Evolutionary conservation across 2,888 invertebrate species (phyloP).

Genomic region (Diplolepis rosae): DNA sequence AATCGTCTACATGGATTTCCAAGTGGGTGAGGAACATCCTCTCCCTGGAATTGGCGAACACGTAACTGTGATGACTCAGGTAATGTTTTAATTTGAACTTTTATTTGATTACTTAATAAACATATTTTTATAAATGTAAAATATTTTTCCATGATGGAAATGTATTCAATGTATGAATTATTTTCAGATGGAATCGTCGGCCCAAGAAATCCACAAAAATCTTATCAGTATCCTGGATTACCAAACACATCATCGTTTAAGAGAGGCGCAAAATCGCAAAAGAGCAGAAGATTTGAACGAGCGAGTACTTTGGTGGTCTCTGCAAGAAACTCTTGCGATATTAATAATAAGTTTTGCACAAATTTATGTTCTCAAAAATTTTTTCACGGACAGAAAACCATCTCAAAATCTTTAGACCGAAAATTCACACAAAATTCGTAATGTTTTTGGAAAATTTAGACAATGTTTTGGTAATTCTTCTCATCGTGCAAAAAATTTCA

Average conservation of each 20-base stretch:
- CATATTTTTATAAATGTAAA: too few species aligned
- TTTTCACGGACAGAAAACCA: slow-evolving; percentile 80
- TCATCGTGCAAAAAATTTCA: not conserved
- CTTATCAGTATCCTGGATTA: slow-evolving; percentile 92
- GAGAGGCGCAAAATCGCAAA: slow-evolving; percentile 96
- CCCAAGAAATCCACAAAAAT: slow-evolving; percentile 92
- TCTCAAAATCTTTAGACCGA: slow-evolving; percentile 53
- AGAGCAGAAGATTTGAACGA: slow-evolving; percentile 98
- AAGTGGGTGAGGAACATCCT: slow-evolving; percentile 93
- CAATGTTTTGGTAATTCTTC: slow-evolving; percentile 24
- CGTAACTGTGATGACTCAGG: slow-evolving; percentile 94
- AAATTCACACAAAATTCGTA: slow-evolving; percentile 29
- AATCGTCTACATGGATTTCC: slow-evolving; percentile 97
- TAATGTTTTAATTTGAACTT: slow-evolving; percentile 66
- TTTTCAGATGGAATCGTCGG: slow-evolving; percentile 93
- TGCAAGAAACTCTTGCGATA: slow-evolving; percentile 90
- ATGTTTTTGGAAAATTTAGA: slow-evolving; percentile 36
- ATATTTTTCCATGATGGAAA: too few species aligned
- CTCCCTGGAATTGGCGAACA: slow-evolving; percentile 91
- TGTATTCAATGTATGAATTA: too few species aligned
- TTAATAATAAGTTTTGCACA: slow-evolving; percentile 91
- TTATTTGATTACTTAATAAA: not conserved
- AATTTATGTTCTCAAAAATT: slow-evolving; percentile 92
- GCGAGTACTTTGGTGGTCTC: slow-evolving; percentile 94
- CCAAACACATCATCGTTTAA: slow-evolving; percentile 96